phyloP scores from a whole-genome alignment of 2,888 invertebrate genomes.

The Drosophila kanekoi region DNA sequence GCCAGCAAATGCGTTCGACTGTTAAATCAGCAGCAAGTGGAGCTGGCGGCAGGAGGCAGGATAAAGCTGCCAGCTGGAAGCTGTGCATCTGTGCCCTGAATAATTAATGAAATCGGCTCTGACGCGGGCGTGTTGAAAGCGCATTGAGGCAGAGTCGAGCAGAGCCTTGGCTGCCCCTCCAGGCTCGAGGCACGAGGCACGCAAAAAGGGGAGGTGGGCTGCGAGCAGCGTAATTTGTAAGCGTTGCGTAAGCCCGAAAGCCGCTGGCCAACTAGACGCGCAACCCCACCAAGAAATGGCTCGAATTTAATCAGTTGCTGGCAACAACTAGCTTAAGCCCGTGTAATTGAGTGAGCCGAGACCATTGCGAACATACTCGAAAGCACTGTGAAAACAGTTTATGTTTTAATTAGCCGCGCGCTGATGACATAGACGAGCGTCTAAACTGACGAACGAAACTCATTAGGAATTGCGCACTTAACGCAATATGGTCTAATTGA shows the following conservation, averaged over 20 bases:
- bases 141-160: constrained; percentile 25
- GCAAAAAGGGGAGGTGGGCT: neutral
- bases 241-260: constrained; percentile 38
- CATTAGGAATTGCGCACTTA: constrained; percentile 28
- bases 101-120: constrained; percentile 68
- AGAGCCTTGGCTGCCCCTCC: constrained; percentile 3
- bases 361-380: constrained; percentile 15
- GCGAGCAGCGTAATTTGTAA: constrained; percentile 34
- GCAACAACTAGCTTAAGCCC: constrained; percentile 35
- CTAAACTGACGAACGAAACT: constrained; percentile 5
- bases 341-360: constrained; percentile 39
- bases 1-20: constrained; percentile 17
- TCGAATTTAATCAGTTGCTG: constrained; percentile 52
- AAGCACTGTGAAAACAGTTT: constrained; percentile 46
- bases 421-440: constrained; percentile 40
- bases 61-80: constrained; percentile 1
- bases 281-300: constrained; percentile 21
- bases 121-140: constrained; percentile 32
- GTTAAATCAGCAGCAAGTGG: constrained; percentile 36
- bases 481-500: constrained; percentile 35
- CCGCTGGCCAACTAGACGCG: neutral
- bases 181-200: neutral
- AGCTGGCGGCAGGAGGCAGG: neutral
- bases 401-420: constrained; percentile 60
- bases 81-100: constrained; percentile 59